Conservation (phyloP, 2,888 invertebrate species). For the Orthosia gracilis region DNA sequence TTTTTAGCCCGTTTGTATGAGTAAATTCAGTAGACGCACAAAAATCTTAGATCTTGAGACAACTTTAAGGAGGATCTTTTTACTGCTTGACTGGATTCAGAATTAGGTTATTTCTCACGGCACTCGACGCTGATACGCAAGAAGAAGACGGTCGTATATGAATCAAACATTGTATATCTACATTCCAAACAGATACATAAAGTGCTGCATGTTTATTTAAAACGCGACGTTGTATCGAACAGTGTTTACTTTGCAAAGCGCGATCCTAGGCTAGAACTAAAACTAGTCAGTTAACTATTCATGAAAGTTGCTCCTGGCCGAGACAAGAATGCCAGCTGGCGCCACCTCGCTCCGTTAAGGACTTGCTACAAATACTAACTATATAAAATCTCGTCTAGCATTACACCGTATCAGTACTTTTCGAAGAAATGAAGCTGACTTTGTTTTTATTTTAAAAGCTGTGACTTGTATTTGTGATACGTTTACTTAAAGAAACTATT, state of each 20-base stretch:
- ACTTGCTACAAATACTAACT: slow-evolving; percentile 63
- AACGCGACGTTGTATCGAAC: slow-evolving; percentile 68
- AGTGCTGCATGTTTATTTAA: slow-evolving; percentile 66
- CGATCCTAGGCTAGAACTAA: slow-evolving; percentile 75
- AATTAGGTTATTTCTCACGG: slow-evolving; percentile 45
- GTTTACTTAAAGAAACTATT: background rate
- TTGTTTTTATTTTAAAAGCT: slow-evolving; percentile 25
- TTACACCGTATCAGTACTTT: slow-evolving; percentile 33
- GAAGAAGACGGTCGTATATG: slow-evolving; percentile 53
- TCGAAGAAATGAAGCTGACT: slow-evolving; percentile 24
- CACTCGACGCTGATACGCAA: slow-evolving; percentile 13
- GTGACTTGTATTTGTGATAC: background rate
- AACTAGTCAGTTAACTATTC: slow-evolving; percentile 87
- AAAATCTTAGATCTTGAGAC: background rate
- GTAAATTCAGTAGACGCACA: background rate
- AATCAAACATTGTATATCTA: slow-evolving; percentile 69
- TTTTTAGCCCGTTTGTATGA: background rate
- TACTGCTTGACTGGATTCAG: slow-evolving; percentile 5
- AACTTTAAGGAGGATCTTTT: slow-evolving; percentile 3
- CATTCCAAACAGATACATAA: slow-evolving; percentile 66
- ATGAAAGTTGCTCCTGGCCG: slow-evolving; percentile 87
- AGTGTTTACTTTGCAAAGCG: slow-evolving; percentile 75
- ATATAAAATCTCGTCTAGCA: slow-evolving; percentile 52
- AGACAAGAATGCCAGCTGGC: slow-evolving; percentile 86
- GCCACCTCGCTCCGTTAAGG: slow-evolving; percentile 74